These are phyloP conservation scores for Nasonia giraulti DNA, from an alignment of 1,140 invertebrate species.

Conservation along the genomic window DNA sequence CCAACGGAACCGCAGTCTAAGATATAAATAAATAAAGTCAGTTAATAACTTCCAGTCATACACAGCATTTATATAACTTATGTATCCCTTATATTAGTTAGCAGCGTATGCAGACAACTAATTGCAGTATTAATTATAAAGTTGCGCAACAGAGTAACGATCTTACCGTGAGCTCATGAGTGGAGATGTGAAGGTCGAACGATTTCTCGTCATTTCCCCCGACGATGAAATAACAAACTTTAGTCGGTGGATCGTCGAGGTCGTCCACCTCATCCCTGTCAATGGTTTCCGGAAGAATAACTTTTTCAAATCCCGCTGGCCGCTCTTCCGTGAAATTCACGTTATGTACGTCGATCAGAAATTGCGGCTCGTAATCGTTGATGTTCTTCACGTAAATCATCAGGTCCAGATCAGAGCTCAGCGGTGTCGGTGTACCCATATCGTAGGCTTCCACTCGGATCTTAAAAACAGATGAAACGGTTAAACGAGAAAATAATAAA, in stretches of 20 bases:
- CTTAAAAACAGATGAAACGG: constrained; percentile 71
- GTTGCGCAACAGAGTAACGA: background rate
- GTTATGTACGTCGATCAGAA: constrained; percentile 82
- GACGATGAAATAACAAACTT: constrained; percentile 92
- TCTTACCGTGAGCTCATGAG: constrained; percentile 80
- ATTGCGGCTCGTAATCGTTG: constrained; percentile 92
- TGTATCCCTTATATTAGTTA: background rate
- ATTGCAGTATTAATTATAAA: background rate
- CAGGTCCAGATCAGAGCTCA: constrained; percentile 90
- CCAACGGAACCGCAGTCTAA: constrained; percentile 77
- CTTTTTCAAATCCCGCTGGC: constrained; percentile 79
- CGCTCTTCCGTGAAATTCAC: constrained; percentile 90
- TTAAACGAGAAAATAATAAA: constrained; percentile 38
- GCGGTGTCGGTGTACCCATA: constrained; percentile 86
- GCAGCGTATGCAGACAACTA: background rate
- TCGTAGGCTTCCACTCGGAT: constrained; percentile 93
- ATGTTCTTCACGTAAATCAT: constrained; percentile 93
- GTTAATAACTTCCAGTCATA: background rate
- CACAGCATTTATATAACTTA: background rate
- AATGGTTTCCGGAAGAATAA: constrained; percentile 86
- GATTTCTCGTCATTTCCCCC: constrained; percentile 82
- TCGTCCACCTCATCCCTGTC: constrained; percentile 90
- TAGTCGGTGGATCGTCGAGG: constrained; percentile 82
- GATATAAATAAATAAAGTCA: constrained; percentile 44
- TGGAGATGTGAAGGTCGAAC: constrained; percentile 84